phyloP scores from a whole-genome alignment of 92 coral and sea anemone genomes.

The Porites cylindrica region DNA sequence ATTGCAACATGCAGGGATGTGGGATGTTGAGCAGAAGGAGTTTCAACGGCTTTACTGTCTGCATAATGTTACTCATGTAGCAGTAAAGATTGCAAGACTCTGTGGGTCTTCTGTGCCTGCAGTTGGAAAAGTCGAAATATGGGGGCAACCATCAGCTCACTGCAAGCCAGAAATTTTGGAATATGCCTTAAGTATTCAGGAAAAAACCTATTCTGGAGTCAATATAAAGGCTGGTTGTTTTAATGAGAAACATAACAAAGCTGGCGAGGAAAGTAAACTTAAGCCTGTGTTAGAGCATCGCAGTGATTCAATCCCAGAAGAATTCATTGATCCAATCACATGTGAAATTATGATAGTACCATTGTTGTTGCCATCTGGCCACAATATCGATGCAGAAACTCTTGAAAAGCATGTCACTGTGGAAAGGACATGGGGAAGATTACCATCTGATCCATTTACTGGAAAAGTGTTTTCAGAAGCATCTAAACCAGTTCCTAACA shows the following conservation, averaged over 20 bases:
- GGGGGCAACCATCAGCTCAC: conserved; percentile 83
- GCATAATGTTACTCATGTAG: conserved; percentile 78
- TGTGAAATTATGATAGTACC: conserved; percentile 92
- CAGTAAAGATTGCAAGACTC: conserved; percentile 72
- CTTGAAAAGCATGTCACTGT: conserved; percentile 88
- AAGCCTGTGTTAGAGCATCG: background rate
- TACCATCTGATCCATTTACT: conserved; percentile 95
- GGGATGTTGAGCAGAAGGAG: conserved; percentile 29
- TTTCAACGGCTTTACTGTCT: conserved; percentile 78
- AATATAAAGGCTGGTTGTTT: background rate
- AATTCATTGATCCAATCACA: conserved; percentile 93
- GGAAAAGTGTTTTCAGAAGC: conserved; percentile 80
- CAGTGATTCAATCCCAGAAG: conserved; percentile 70
- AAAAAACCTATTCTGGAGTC: conserved; percentile 31
- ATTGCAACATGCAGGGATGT: background rate
- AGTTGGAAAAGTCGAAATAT: conserved; percentile 83
- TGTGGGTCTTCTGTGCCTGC: conserved; percentile 87
- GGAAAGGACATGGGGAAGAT: conserved; percentile 90
- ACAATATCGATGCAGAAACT: conserved; percentile 83
- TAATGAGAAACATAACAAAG: background rate
- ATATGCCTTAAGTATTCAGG: conserved; percentile 60
- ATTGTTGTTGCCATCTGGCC: conserved; percentile 94
- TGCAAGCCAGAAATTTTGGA: conserved; percentile 60
- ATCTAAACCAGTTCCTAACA: conserved; percentile 87
- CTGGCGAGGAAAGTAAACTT: background rate